phyloP scores from a whole-genome alignment of 2,113 vertebrate genomes.

The Hydrolagus affinis region DNA sequence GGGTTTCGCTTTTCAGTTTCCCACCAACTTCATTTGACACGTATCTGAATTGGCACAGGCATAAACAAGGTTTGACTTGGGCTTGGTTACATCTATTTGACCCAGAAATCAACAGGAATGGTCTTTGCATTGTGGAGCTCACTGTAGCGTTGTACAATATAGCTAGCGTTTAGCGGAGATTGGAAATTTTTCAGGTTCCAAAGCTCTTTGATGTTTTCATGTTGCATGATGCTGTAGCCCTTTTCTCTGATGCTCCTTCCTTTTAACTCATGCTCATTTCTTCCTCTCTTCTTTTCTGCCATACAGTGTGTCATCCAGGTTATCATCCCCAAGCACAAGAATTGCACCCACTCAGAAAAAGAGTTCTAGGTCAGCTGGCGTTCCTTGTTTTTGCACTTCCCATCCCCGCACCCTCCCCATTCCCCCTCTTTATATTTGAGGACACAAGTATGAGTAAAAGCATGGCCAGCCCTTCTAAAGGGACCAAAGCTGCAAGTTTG shows the following conservation, averaged over 20 bases:
- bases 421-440: slow-evolving; percentile 15
- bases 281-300: slow-evolving; percentile 58
- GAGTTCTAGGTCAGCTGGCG: slow-evolving; percentile 81
- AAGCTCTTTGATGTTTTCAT: neutral
- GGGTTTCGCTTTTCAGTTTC: too few relatives aligned
- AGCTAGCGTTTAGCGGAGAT: neutral
- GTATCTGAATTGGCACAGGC: too few relatives aligned
- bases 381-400: slow-evolving; percentile 24
- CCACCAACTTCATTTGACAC: too few relatives aligned
- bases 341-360: slow-evolving; percentile 97
- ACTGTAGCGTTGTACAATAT: too few relatives aligned
- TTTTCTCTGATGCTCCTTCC: slow-evolving; percentile 39
- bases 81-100: too few relatives aligned
- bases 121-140: too few relatives aligned
- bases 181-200: neutral
- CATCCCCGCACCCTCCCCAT: too few relatives aligned
- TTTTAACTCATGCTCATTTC: slow-evolving; percentile 50
- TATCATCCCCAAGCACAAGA: slow-evolving; percentile 88
- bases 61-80: too few relatives aligned
- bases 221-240: slow-evolving; percentile 19
- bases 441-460: neutral
- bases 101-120: too few relatives aligned
- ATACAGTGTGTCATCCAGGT: slow-evolving; percentile 72
- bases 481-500: neutral
- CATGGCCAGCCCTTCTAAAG: neutral